These are phyloP conservation scores for Caenorhabditis tropicalis DNA, from an alignment of 1,140 invertebrate species.

Conservation along the genomic window DNA sequence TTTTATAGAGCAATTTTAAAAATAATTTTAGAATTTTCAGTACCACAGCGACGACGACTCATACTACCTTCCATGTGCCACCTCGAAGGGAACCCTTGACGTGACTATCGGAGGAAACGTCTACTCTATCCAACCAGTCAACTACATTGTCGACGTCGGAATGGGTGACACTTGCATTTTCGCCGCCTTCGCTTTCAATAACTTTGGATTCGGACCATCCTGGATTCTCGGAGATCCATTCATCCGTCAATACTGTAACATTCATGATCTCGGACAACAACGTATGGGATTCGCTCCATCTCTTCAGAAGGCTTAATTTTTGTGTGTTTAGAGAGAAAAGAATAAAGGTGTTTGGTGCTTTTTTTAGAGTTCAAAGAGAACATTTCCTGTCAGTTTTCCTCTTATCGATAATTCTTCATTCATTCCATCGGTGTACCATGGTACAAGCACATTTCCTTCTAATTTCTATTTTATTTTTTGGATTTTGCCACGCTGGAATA, in stretches of 20 bases:
- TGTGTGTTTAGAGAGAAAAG: background rate
- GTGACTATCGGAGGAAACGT: conserved; percentile 43
- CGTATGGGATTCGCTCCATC: conserved; percentile 62
- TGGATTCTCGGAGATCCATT: conserved; percentile 68
- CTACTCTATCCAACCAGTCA: conserved; percentile 50
- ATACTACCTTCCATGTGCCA: conserved; percentile 52
- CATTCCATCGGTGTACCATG: background rate
- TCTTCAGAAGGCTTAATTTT: background rate
- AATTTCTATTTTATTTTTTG: background rate
- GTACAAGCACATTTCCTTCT: background rate
- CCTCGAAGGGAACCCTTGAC: conserved; percentile 19
- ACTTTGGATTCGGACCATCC: conserved; percentile 56
- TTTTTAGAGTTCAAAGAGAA: background rate
- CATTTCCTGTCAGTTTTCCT: background rate
- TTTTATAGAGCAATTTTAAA: background rate
- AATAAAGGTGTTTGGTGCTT: conserved; percentile 6
- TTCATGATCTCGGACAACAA: conserved; percentile 63
- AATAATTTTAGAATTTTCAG: background rate
- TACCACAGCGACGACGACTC: conserved; percentile 4
- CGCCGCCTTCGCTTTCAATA: conserved; percentile 60
- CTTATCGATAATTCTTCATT: background rate
- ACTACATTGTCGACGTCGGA: conserved; percentile 53
- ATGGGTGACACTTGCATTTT: conserved; percentile 53
- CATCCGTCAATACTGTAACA: conserved; percentile 63
- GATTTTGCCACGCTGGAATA: background rate